A percentile compares a stretch with the other conserved stretches of the same genome.
phyloP scores from a whole-genome alignment of 2,113 vertebrate genomes.

The Arothron firmamentum region DNA sequence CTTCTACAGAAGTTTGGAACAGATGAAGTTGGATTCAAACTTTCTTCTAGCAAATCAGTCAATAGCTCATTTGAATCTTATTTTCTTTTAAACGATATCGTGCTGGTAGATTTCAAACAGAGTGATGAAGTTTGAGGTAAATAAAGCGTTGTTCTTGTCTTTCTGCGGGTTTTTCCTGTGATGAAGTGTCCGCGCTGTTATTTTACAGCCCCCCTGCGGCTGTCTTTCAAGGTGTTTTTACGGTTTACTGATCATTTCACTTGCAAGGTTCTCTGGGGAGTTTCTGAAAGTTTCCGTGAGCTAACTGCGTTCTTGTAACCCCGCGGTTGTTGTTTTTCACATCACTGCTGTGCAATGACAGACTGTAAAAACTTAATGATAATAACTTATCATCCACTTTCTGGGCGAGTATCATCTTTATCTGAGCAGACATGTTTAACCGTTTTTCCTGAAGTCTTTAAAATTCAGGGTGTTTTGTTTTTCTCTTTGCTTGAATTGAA shows the following conservation, averaged over 20 bases:
- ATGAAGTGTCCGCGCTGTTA: not conserved
- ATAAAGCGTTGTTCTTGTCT: not conserved
- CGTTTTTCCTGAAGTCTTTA: not conserved
- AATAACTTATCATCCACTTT: no score
- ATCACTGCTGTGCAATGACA: conserved; percentile 4
- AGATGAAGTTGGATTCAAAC: no score
- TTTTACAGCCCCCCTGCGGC: conserved; percentile 21
- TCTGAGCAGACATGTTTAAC: no score
- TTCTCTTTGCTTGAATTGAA: conserved; percentile 23
- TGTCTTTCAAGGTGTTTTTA: conserved; percentile 1
- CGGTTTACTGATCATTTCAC: not conserved
- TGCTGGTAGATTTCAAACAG: not conserved
- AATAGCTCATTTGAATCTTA: no score
- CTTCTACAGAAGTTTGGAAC: no score
- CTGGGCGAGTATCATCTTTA: no score
- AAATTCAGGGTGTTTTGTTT: not conserved
- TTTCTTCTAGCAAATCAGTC: no score
- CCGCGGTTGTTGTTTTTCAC: not conserved
- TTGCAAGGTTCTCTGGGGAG: conserved; percentile 27
- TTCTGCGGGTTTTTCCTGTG: not conserved
- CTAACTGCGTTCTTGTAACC: conserved; percentile 17
- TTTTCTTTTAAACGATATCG: not conserved
- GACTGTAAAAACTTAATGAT: not conserved
- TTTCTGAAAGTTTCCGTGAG: conserved; percentile 17
- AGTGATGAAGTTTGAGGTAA: not conserved